These are phyloP conservation scores for Anthopleura xanthogrammica DNA, from an alignment of 92 coral and sea anemone species.

Conservation along the genomic window DNA sequence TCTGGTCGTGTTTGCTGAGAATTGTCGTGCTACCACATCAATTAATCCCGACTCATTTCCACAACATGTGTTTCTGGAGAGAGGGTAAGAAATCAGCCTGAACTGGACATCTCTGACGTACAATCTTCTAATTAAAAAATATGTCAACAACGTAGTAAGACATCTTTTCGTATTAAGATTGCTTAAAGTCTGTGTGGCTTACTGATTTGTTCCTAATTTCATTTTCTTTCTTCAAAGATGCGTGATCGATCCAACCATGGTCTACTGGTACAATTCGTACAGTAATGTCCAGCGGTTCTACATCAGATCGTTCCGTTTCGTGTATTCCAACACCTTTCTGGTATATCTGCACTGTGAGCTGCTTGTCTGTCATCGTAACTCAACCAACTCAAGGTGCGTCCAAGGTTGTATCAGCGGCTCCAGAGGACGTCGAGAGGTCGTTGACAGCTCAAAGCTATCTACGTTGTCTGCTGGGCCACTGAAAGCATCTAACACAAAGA, in stretches of 20 bases:
- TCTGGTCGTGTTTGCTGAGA: too few species aligned
- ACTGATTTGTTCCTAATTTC: too few species aligned
- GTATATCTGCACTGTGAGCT: conserved; percentile 22
- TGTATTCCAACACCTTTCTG: neutral
- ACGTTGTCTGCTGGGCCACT: neutral
- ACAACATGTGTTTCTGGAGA: too few species aligned
- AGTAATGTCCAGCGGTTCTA: conserved; percentile 9
- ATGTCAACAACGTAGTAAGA: too few species aligned
- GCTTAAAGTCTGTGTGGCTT: too few species aligned
- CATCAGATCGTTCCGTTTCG: conserved; percentile 26
- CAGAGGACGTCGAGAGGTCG: neutral
- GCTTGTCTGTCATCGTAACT: conserved; percentile 31
- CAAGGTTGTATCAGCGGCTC: conserved; percentile 21
- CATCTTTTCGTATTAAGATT: too few species aligned
- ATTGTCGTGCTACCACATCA: too few species aligned
- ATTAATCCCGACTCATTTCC: too few species aligned
- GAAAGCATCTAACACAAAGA: neutral
- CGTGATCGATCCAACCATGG: conserved; percentile 11
- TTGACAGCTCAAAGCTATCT: neutral
- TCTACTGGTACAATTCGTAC: neutral
- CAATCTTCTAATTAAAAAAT: too few species aligned
- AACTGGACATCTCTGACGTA: too few species aligned
- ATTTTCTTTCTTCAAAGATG: too few species aligned
- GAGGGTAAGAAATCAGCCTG: too few species aligned
- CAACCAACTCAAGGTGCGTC: conserved; percentile 15